phyloP scores from a whole-genome alignment of 2,888 invertebrate species.

The Plusia festucae region DNA sequence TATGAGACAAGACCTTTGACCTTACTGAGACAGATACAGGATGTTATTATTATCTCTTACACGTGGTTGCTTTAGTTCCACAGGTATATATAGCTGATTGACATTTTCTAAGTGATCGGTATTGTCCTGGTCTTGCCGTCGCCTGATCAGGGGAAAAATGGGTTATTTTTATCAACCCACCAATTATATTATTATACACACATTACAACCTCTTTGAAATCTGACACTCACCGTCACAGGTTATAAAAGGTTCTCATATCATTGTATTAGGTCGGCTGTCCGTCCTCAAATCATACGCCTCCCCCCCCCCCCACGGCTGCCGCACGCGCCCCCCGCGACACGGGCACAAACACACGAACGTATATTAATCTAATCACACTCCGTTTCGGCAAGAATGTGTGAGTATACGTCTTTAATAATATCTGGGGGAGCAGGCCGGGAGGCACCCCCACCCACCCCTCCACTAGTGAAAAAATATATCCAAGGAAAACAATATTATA shows the following conservation, averaged over 20 bases:
- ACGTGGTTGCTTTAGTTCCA: not conserved
- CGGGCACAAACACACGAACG: constrained; percentile 69
- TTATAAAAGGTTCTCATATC: constrained; percentile 63
- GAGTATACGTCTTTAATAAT: constrained; percentile 89
- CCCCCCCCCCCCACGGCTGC: constrained; percentile 26
- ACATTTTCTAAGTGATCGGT: not conserved
- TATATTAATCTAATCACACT: constrained; percentile 89
- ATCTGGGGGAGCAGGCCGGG: constrained; percentile 77
- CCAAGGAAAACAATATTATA: constrained; percentile 90
- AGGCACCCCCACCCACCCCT: constrained; percentile 63
- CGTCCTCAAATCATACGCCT: constrained; percentile 58
- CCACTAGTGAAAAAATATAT: constrained; percentile 89
- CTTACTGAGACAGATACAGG: not conserved
- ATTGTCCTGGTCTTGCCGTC: not conserved
- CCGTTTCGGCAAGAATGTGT: constrained; percentile 86
- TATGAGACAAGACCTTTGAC: not conserved
- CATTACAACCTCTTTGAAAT: constrained; percentile 51
- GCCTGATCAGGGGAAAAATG: not conserved
- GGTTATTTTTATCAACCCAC: constrained; percentile 9
- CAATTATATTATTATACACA: constrained; percentile 48
- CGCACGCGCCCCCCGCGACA: constrained; percentile 49
- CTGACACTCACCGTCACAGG: constrained; percentile 54
- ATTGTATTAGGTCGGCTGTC: constrained; percentile 65
- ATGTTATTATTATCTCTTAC: not conserved
- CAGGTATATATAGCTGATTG: not conserved